These are phyloP conservation scores for Eurytemora carolleeae DNA, from an alignment of 1,140 invertebrate genomes.

Conservation along the genomic window DNA sequence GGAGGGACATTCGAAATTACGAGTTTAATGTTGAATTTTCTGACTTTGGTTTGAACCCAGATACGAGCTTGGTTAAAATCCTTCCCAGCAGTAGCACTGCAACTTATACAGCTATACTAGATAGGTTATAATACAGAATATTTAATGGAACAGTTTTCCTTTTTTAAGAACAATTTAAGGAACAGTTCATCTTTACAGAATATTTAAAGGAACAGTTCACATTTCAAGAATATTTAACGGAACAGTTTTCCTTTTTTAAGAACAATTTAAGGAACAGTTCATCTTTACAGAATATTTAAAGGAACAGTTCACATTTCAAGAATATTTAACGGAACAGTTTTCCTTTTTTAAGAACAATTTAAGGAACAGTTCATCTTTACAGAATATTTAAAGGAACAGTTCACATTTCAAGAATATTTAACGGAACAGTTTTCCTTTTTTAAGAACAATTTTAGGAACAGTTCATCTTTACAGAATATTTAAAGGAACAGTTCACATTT, in stretches of 20 bases:
- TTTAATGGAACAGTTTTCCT: neutral
- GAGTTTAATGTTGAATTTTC: neutral
- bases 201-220: neutral
- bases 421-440: neutral
- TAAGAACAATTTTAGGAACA: neutral
- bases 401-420: too few relatives aligned
- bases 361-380: neutral
- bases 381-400: too few relatives aligned
- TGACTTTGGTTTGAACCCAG: neutral
- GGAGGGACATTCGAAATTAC: neutral
- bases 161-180: neutral
- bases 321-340: neutral
- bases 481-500: too few relatives aligned
- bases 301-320: too few relatives aligned
- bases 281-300: neutral
- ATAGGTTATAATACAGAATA: neutral
- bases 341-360: neutral
- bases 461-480: neutral
- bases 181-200: neutral
- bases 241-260: neutral
- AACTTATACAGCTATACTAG: neutral
- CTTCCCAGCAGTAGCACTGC: neutral
- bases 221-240: neutral
- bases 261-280: neutral
- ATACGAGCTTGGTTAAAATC: neutral